Base-by-base conservation (phyloP, 2,113 vertebrate genomes). In the Amazona vittata region DNA sequence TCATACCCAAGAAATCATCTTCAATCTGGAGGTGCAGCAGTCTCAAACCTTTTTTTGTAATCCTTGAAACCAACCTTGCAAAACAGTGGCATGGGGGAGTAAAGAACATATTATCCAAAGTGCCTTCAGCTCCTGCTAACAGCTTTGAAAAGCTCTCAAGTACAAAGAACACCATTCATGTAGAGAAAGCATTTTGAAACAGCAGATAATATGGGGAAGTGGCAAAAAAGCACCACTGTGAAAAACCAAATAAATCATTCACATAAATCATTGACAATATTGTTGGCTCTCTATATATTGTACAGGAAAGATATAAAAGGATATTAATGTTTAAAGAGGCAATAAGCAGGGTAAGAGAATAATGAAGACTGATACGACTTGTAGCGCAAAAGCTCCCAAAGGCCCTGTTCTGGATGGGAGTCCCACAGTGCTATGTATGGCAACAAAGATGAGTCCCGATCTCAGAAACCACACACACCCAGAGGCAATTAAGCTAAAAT, bases 281-380 rank as follows among this genome's bases (percentile, higher is more conserved):
- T 78, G 49, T 57, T 93, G 46, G 44, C 50, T 88, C 8, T 15
- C 80, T 31, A n/a, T 37, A n/a, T 26, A 68, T 26, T 28, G 20
- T 21, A 65, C 12, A 53, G 17, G n/a, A 83, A 77, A 90, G 26
- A 93, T 53, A 80, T 28, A 81, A 92, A 78, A 71, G 29, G 33
- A 78, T 64, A 59, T 46, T 71, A 75, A 89, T 78, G 41, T 90
- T 96, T 84, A 55, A 93, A 95, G 55, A 90, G 83, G 80, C 14
- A 18, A 92, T 81, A 81, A 64, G 64, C 68, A 92, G 47, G 4
- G 12, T 41, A 79, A 67, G 77, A 89, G 55, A 92, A 84, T 68
- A 95, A 96, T 65, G 73, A 94, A 86, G 88, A 92, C 12, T 86
- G 70, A 85, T 74, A 67, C 6, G 39, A 94, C 9, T 39, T 75